A percentile compares a stretch with the other conserved stretches of the same genome.
Evolutionary conservation across 2,888 invertebrate species (phyloP).

Genomic region (Acanthosepion lycidas): DNA sequence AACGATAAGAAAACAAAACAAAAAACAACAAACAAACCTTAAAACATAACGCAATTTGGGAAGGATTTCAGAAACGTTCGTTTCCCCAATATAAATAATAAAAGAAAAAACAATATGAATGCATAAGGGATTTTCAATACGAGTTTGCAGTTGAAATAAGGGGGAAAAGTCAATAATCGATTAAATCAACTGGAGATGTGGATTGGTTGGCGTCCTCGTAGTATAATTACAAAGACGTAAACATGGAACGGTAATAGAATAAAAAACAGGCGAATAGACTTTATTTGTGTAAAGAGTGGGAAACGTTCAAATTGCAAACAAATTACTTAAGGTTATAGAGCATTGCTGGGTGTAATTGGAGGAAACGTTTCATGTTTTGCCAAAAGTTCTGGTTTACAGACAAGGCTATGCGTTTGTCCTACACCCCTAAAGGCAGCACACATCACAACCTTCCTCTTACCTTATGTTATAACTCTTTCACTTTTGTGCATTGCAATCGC

Average conservation of each 20-base stretch:
- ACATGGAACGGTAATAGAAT: background rate
- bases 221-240: background rate
- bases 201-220: background rate
- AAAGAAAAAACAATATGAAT: background rate
- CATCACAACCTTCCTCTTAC: too few relatives aligned
- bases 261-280: background rate
- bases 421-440: too few relatives aligned
- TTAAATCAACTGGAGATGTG: background rate
- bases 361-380: background rate
- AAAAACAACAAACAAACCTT: too few relatives aligned
- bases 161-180: background rate
- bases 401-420: too few relatives aligned
- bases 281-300: background rate
- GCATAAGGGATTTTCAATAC: background rate
- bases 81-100: too few relatives aligned
- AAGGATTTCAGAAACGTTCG: too few relatives aligned
- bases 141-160: background rate
- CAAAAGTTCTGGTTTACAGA: background rate
- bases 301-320: background rate
- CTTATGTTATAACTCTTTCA: too few relatives aligned
- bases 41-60: too few relatives aligned
- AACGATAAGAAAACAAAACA: too few relatives aligned
- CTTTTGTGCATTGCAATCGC: too few relatives aligned
- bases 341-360: background rate
- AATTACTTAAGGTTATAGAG: background rate